Evolutionary conservation across 2,113 vertebrate species (phyloP).

Genomic region (Calyptomena viridis): DNA sequence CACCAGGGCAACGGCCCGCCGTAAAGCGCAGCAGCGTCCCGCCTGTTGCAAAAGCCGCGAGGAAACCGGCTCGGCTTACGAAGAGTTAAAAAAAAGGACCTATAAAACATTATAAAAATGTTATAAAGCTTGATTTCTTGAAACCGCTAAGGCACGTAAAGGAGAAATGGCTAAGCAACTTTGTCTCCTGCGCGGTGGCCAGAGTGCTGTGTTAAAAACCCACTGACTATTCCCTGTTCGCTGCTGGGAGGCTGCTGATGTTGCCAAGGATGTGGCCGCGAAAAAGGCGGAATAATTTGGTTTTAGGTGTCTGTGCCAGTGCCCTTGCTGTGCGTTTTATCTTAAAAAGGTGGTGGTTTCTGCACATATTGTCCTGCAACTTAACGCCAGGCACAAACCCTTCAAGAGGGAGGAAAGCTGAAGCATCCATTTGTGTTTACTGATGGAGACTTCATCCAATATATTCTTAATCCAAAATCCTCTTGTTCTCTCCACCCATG

Average conservation of each 20-base stretch:
- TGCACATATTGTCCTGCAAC: fast-evolving
- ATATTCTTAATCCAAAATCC: neutral
- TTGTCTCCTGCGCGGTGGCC: neutral
- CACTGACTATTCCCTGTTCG: fast-evolving
- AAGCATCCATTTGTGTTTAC: fast-evolving
- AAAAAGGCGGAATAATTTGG: neutral
- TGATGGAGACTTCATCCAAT: neutral
- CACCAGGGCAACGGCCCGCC: neutral
- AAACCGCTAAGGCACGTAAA: neutral
- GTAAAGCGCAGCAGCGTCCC: neutral
- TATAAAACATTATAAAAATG: neutral
- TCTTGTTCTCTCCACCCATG: neutral
- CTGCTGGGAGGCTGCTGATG: neutral
- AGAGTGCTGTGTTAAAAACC: neutral
- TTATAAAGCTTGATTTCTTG: neutral
- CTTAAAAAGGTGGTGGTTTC: neutral
- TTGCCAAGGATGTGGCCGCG: neutral
- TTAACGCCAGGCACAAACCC: neutral
- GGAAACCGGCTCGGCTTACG: fast-evolving
- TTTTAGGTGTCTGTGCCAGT: neutral
- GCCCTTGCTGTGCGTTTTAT: neutral
- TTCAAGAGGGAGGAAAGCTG: neutral
- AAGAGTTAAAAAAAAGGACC: neutral
- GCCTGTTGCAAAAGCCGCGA: neutral
- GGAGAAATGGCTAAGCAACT: neutral